A percentile compares a stretch with the other conserved stretches of the same genome.
Conservation (phyloP, 2,113 vertebrate species). For the Coracopsis vasa region DNA sequence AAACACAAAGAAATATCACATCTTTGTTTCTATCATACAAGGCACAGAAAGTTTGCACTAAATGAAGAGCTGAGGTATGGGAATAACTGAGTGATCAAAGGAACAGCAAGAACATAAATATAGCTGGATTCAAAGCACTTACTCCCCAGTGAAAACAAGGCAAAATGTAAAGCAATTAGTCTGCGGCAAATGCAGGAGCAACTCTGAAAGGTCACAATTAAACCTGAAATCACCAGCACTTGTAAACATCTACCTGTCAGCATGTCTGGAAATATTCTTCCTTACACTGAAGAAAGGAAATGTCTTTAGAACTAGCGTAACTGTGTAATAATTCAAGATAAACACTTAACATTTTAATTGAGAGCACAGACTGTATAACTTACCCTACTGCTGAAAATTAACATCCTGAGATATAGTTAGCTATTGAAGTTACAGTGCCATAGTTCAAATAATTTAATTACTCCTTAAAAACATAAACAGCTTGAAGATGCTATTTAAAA, state of each 20-base stretch:
- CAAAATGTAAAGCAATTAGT: neutral
- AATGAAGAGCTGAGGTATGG: neutral
- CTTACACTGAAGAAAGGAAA: neutral
- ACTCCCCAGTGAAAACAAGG: neutral
- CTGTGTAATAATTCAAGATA: neutral
- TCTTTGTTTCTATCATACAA: neutral
- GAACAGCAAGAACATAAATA: neutral
- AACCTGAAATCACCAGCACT: constrained; percentile 7
- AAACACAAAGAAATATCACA: neutral
- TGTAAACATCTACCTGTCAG: neutral
- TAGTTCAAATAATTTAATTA: neutral
- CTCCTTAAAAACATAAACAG: neutral
- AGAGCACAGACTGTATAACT: neutral
- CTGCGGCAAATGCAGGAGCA: neutral
- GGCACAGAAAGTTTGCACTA: neutral
- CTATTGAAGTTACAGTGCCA: neutral
- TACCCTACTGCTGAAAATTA: neutral
- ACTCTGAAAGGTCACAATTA: constrained; percentile 1
- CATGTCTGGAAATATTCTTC: neutral
- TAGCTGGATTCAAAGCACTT: neutral
- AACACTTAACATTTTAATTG: neutral
- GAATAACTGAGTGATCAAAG: neutral
- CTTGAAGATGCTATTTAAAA: neutral
- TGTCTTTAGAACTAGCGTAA: neutral
- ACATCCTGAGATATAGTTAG: neutral